These are phyloP conservation scores for Hydriomena furcata DNA, from an alignment of 2,888 invertebrate genomes.

Conservation along the genomic window DNA sequence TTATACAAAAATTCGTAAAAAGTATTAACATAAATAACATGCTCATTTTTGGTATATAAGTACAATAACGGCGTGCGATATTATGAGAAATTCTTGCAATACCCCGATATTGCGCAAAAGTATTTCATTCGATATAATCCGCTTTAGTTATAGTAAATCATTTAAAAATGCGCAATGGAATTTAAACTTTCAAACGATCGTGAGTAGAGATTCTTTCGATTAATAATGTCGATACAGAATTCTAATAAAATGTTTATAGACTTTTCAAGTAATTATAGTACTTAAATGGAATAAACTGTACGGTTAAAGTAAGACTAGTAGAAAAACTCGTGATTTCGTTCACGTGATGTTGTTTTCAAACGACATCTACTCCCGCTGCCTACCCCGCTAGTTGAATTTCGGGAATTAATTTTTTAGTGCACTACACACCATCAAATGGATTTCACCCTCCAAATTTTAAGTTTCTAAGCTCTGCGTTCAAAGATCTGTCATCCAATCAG, in stretches of 20 bases:
- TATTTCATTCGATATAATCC: slow-evolving; percentile 19
- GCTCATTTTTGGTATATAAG: slow-evolving; percentile 1
- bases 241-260: not conserved
- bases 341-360: too few species aligned
- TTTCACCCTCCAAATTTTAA: too few species aligned
- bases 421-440: too few species aligned
- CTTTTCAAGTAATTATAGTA: not conserved
- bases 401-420: too few species aligned
- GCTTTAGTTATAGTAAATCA: slow-evolving; percentile 5
- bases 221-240: not conserved
- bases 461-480: too few species aligned
- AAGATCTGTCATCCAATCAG: too few species aligned
- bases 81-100: slow-evolving; percentile 16
- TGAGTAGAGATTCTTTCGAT: not conserved
- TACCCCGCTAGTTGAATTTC: too few species aligned
- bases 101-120: slow-evolving; percentile 15
- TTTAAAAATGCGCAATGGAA: not conserved
- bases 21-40: too few species aligned
- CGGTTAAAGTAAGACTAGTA: not conserved
- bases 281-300: not conserved
- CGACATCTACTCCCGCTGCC: too few species aligned
- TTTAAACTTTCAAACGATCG: slow-evolving; percentile 1
- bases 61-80: slow-evolving; percentile 5
- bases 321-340: too few species aligned
- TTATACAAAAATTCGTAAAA: too few species aligned